Evolutionary conservation across 2,888 invertebrate genomes (phyloP).

Genomic region (Monopis laevigella): DNA sequence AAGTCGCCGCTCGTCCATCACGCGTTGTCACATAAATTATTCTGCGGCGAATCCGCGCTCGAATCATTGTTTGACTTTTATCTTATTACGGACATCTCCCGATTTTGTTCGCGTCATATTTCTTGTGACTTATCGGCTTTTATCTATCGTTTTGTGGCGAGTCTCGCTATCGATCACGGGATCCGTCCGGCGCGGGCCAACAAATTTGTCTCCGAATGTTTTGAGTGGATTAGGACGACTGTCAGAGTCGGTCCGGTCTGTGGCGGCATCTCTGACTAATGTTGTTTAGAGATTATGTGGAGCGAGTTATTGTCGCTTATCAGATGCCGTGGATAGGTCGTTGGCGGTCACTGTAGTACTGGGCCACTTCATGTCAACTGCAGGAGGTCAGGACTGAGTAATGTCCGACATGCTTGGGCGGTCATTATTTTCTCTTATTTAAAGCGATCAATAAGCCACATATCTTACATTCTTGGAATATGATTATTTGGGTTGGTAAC

Average conservation of each 20-base stretch:
- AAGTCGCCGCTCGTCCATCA: constrained; percentile 68
- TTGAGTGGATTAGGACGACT: constrained; percentile 63
- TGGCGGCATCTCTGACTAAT: constrained; percentile 51
- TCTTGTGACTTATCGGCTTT: constrained; percentile 65
- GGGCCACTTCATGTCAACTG: constrained; percentile 14
- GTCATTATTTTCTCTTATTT: constrained; percentile 47
- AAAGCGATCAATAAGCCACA: constrained; percentile 52
- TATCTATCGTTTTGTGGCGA: constrained; percentile 66
- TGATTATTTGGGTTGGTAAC: no score
- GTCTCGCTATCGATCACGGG: constrained; percentile 62
- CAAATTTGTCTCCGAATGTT: constrained; percentile 62
- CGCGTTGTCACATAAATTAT: constrained; percentile 68
- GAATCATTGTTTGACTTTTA: constrained; percentile 69
- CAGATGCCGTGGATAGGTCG: constrained; percentile 42
- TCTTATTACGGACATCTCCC: constrained; percentile 68
- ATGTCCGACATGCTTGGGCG: constrained; percentile 17
- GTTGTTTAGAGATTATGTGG: constrained; percentile 50
- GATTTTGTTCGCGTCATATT: constrained; percentile 69
- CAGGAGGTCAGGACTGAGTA: no score
- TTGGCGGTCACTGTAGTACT: no score
- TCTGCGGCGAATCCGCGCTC: constrained; percentile 67
- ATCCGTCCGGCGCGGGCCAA: constrained; percentile 30
- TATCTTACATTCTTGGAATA: constrained; percentile 44
- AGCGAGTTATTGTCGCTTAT: constrained; percentile 60
- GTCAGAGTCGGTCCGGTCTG: constrained; percentile 32